Conservation (phyloP, 2,113 vertebrate species). For the Grantiella picta region DNA sequence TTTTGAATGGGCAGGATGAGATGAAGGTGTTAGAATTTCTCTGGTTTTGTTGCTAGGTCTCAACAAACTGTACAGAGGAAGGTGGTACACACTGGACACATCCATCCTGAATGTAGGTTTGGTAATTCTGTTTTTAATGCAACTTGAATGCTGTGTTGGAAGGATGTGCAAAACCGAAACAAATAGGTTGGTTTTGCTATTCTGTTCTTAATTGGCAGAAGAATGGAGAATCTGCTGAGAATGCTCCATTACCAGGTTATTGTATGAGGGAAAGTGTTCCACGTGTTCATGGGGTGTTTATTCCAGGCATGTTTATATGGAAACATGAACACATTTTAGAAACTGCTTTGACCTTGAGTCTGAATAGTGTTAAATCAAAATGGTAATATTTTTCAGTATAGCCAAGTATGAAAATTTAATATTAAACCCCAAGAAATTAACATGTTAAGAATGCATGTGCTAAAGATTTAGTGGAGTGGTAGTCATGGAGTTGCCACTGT, state of each 20-base stretch:
- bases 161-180: not conserved
- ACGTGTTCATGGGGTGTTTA: not conserved
- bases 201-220: not conserved
- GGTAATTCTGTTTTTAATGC: not conserved
- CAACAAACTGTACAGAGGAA: not conserved
- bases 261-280: not conserved
- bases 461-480: not conserved
- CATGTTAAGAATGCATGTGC: not conserved
- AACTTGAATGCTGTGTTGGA: not conserved
- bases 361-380: not conserved
- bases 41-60: not conserved
- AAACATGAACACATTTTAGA: not conserved
- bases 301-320: not conserved
- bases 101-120: not conserved
- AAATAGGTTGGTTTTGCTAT: not conserved
- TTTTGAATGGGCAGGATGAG: not conserved
- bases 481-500: constrained; percentile 12
- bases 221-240: not conserved
- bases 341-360: not conserved
- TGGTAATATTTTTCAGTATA: not conserved
- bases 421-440: not conserved
- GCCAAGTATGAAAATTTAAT: not conserved
- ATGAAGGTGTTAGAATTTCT: not conserved
- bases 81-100: not conserved
- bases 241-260: not conserved